phyloP scores from a whole-genome alignment of 2,888 invertebrate species.

The Petrolisthes cinctipes region DNA sequence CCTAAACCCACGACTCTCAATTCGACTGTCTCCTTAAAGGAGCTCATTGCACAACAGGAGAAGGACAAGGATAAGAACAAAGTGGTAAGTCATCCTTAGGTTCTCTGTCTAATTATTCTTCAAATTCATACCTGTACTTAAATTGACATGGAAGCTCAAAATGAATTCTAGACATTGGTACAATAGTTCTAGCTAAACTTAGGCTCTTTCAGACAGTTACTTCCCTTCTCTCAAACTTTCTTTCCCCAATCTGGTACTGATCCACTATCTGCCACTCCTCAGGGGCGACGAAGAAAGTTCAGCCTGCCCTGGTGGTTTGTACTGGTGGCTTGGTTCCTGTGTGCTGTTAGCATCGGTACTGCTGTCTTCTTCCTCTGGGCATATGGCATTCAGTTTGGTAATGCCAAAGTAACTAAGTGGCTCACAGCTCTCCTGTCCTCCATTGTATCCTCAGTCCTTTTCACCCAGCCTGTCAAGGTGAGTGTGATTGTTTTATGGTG shows the following conservation, averaged over 20 bases:
- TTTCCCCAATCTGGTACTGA: no score
- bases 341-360: constrained; percentile 69
- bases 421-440: constrained; percentile 72
- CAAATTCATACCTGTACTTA: no score
- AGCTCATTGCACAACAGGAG: neutral
- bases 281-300: constrained; percentile 38
- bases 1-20: neutral
- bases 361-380: constrained; percentile 70
- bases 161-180: no score
- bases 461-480: constrained; percentile 73
- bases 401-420: constrained; percentile 72
- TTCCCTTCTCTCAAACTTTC: no score
- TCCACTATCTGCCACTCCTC: neutral
- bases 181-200: neutral
- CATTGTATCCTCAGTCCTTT: constrained; percentile 71
- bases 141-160: no score
- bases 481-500: constrained; percentile 8
- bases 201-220: neutral
- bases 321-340: constrained; percentile 71
- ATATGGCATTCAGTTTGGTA: constrained; percentile 71
- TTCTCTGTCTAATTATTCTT: no score
- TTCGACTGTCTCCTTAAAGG: neutral
- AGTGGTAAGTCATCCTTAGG: neutral
- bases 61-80: neutral
- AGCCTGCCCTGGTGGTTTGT: constrained; percentile 67